A percentile compares a stretch with the other conserved stretches of the same genome.
Conservation (phyloP, 2,888 invertebrate species). For the Andrena hattorfiana region DNA sequence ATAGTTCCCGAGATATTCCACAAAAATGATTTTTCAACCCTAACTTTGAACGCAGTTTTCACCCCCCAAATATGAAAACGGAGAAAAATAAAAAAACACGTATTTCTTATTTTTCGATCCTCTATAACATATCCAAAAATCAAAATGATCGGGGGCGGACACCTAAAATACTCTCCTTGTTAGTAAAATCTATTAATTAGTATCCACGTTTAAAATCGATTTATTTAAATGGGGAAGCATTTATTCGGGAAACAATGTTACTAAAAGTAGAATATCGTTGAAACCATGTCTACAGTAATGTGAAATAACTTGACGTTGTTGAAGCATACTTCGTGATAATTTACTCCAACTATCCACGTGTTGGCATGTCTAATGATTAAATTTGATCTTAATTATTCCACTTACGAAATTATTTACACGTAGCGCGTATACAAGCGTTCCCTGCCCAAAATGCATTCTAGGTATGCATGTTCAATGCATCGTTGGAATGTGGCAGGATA, state of each 20-base stretch:
- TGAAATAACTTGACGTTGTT: constrained; percentile 18
- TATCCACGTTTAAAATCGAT: not conserved
- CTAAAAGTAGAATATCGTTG: not conserved
- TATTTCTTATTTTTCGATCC: too few species aligned
- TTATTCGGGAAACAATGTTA: constrained; percentile 4
- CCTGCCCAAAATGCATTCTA: constrained; percentile 42
- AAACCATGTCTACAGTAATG: not conserved
- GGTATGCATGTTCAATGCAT: constrained; percentile 31
- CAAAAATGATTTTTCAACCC: too few species aligned
- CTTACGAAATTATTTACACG: constrained; percentile 42
- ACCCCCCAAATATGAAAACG: too few species aligned
- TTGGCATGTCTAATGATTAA: constrained; percentile 1
- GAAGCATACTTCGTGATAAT: constrained; percentile 1
- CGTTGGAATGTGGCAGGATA: constrained; percentile 58
- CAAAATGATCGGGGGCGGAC: too few species aligned
- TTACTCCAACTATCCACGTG: not conserved
- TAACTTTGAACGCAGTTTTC: too few species aligned
- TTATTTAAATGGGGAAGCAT: not conserved
- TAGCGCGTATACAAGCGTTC: not conserved
- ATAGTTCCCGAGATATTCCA: too few species aligned
- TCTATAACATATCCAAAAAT: too few species aligned
- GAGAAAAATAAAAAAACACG: too few species aligned
- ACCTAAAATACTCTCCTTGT: too few species aligned
- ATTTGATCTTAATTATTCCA: constrained; percentile 20
- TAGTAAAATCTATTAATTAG: not conserved